Percentiles rank a stretch among this genome's conserved stretches.
These are phyloP conservation scores for Nematolebias whitei DNA, from an alignment of 2,113 vertebrate genomes.

Conservation along the genomic window DNA sequence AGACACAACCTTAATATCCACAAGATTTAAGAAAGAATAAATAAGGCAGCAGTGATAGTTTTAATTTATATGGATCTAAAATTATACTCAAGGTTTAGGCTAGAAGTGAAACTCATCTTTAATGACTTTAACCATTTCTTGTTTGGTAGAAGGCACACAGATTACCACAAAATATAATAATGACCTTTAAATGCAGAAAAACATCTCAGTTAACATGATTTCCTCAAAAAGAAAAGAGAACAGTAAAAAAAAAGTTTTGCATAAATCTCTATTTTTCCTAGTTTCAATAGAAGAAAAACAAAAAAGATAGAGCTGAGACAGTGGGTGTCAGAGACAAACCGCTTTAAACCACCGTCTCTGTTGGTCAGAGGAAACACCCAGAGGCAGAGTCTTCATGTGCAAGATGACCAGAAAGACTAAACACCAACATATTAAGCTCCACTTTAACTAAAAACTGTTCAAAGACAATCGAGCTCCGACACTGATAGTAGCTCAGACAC, in stretches of 20 bases:
- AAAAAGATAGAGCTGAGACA: conserved; percentile 24
- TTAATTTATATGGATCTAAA: conserved; percentile 52
- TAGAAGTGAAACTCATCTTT: conserved; percentile 45
- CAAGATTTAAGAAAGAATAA: conserved; percentile 23
- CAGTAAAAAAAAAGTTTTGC: conserved; percentile 5
- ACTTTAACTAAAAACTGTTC: background rate
- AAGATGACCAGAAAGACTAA: background rate
- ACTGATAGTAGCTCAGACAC: background rate
- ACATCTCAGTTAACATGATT: conserved; percentile 67
- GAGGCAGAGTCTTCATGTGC: conserved; percentile 26
- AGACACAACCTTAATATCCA: conserved; percentile 3
- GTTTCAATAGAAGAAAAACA: conserved; percentile 8
- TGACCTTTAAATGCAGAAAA: conserved; percentile 78
- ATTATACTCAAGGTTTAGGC: conserved; percentile 35
- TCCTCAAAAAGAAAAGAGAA: conserved; percentile 36
- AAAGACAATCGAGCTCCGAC: conserved; percentile 14
- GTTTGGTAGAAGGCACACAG: conserved; percentile 77
- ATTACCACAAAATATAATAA: conserved; percentile 65
- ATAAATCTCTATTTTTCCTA: conserved; percentile 9
- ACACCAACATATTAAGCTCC: background rate
- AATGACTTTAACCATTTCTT: conserved; percentile 42
- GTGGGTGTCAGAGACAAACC: conserved; percentile 24
- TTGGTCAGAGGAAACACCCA: background rate
- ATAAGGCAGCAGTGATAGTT: conserved; percentile 61
- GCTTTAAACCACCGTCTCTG: too few species aligned